Evolutionary conservation across 2,113 vertebrate species (phyloP).

Genomic region (Corythornis vintsioides): DNA sequence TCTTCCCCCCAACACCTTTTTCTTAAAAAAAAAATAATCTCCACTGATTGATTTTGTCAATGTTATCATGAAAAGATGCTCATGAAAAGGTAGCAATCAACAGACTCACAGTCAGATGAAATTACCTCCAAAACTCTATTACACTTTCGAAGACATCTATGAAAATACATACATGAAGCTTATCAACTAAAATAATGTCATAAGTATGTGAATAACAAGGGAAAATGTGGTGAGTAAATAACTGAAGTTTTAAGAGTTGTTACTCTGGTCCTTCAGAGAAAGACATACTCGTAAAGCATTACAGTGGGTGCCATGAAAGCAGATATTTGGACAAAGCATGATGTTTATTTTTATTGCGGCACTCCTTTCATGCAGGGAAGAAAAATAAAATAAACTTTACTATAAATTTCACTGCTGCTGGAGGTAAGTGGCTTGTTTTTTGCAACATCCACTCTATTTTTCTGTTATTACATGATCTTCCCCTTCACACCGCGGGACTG

Average conservation of each 20-base stretch:
- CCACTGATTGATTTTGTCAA: neutral
- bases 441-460: neutral
- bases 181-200: neutral
- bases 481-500: neutral
- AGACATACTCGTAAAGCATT: accelerated
- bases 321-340: neutral
- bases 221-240: neutral
- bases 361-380: neutral
- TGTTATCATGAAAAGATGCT: neutral
- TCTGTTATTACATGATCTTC: neutral
- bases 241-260: neutral
- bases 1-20: neutral
- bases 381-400: neutral
- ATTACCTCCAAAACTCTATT: neutral
- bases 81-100: neutral
- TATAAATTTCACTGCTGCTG: neutral
- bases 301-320: neutral
- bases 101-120: neutral
- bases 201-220: accelerated
- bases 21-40: neutral
- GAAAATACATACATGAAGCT: neutral
- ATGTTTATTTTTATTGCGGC: neutral
- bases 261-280: neutral
- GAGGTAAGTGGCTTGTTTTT: neutral
- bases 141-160: neutral